phyloP scores from a whole-genome alignment of 2,888 invertebrate species.

The Anthrax anthrax region DNA sequence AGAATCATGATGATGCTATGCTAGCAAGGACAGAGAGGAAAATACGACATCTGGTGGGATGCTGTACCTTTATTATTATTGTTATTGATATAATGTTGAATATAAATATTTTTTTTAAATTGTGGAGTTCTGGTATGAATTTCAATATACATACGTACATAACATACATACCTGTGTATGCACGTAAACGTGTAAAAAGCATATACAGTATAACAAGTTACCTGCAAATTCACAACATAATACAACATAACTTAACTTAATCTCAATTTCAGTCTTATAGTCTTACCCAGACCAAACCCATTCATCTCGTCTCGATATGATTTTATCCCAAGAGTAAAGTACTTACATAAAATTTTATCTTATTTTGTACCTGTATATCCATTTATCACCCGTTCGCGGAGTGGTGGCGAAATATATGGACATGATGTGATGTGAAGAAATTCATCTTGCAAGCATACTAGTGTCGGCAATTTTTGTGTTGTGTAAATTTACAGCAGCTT shows the following conservation, averaged over 20 bases:
- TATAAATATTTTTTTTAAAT: too few relatives aligned
- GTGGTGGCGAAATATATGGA: too few relatives aligned
- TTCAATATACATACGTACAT: too few relatives aligned
- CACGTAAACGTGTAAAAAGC: too few relatives aligned
- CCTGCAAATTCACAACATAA: too few relatives aligned
- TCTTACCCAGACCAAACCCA: slow-evolving; percentile 1
- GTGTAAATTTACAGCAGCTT: background rate
- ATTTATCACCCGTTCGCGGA: background rate
- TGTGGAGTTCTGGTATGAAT: too few relatives aligned
- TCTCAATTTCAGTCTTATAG: too few relatives aligned
- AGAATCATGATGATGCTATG: slow-evolving; percentile 3
- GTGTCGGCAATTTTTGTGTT: slow-evolving; percentile 1
- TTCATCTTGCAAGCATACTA: slow-evolving; percentile 2
- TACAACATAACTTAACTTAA: too few relatives aligned
- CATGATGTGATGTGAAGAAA: background rate
- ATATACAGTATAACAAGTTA: too few relatives aligned
- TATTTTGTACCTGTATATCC: background rate
- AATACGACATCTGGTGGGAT: slow-evolving; percentile 7
- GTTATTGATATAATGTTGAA: too few relatives aligned
- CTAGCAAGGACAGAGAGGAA: slow-evolving; percentile 2
- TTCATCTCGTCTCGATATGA: slow-evolving; percentile 4
- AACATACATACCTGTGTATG: too few relatives aligned
- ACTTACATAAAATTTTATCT: too few relatives aligned
- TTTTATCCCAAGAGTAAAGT: slow-evolving; percentile 1
- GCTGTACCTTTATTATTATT: background rate